Evolutionary conservation across 64 coral and sea anemone species (phyloP).

Genomic region (Dendrophyllia cribrosa): DNA sequence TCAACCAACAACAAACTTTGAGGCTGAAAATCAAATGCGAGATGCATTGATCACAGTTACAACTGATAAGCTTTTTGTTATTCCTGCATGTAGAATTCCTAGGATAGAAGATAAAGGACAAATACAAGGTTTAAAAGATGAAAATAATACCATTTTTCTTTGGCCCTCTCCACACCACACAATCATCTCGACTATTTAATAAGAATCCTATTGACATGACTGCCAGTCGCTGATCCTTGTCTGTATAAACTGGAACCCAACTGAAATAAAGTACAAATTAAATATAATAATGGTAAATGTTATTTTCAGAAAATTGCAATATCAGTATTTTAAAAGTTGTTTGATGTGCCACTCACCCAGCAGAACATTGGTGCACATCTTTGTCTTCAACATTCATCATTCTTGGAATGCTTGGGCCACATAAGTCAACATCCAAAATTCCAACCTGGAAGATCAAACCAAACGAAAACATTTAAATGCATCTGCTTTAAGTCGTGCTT

Average conservation of each 20-base stretch:
- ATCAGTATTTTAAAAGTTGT: background rate
- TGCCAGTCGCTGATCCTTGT: conserved; percentile 87
- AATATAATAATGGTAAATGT: background rate
- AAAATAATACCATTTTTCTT: conserved; percentile 92
- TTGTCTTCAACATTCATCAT: conserved; percentile 96
- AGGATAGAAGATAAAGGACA: background rate
- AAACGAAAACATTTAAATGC: background rate
- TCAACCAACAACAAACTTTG: too few species aligned
- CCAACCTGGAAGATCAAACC: conserved; percentile 73
- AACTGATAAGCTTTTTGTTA: too few species aligned
- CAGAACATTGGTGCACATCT: conserved; percentile 97
- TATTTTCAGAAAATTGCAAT: background rate
- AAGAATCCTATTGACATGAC: conserved; percentile 99
- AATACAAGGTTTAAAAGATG: background rate
- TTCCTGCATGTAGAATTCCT: too few species aligned
- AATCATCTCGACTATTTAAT: conserved; percentile 82
- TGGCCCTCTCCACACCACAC: conserved; percentile 97
- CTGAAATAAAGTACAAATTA: conserved; percentile 29
- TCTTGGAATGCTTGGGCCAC: conserved; percentile 97
- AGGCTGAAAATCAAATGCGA: too few species aligned
- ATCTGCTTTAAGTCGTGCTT: too few species aligned
- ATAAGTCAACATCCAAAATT: conserved; percentile 90
- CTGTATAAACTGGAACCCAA: conserved; percentile 98
- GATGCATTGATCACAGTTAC: too few species aligned
- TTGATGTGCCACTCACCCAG: conserved; percentile 67